phyloP scores from a whole-genome alignment of 2,113 vertebrate genomes.

The Circaetus gallicus region DNA sequence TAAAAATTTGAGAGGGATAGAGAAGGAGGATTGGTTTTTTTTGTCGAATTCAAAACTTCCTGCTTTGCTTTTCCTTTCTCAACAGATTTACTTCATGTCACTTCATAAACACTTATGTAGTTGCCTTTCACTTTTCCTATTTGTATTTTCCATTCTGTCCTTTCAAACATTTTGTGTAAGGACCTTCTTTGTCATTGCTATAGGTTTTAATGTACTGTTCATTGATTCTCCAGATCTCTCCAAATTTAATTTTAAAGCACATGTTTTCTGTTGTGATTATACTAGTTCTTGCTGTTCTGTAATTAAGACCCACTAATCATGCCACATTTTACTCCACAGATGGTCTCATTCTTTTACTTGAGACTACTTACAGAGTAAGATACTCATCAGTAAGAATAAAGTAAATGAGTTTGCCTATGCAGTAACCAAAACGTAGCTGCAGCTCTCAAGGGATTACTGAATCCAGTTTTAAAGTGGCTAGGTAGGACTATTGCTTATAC shows the following conservation, averaged over 20 bases:
- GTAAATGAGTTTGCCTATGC: not conserved
- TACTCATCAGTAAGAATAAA: not conserved
- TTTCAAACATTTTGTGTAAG: not conserved
- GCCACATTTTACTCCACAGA: not conserved
- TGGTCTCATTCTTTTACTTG: not conserved
- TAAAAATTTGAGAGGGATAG: not conserved
- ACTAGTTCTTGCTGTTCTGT: not conserved
- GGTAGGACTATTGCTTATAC: not conserved
- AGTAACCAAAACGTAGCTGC: not conserved
- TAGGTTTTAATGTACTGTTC: not conserved
- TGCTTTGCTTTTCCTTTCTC: not conserved
- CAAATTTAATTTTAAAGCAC: not conserved
- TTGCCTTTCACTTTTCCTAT: not conserved
- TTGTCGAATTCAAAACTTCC: not conserved
- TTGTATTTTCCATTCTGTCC: not conserved
- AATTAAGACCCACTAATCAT: not conserved
- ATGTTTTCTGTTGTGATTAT: not conserved
- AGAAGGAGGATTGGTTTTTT: not conserved
- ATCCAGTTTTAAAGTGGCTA: not conserved
- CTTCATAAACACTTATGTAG: not conserved
- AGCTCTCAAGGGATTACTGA: not conserved
- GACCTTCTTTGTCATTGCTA: not conserved
- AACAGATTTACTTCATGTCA: not conserved
- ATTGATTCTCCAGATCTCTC: not conserved
- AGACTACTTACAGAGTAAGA: not conserved